These are phyloP conservation scores for Grapholita molesta DNA, from an alignment of 1,140 invertebrate genomes.

Conservation along the genomic window DNA sequence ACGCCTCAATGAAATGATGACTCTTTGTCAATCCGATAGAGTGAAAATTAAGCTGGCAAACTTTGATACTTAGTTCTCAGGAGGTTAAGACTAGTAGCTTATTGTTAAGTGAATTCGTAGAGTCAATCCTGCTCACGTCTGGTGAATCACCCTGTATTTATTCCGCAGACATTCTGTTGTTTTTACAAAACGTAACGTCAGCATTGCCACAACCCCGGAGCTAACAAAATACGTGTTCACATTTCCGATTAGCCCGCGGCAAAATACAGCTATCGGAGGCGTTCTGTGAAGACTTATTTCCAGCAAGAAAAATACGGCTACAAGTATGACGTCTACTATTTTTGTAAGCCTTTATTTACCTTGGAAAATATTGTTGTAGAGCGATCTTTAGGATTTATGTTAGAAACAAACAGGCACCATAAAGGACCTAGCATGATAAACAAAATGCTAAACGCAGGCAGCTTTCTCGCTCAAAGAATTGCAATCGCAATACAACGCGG, in stretches of 20 bases:
- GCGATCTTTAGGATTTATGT: not conserved
- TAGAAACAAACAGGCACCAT: too few species aligned
- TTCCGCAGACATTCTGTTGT: not conserved
- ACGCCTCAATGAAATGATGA: too few species aligned
- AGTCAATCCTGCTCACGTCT: too few species aligned
- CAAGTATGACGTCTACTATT: not conserved
- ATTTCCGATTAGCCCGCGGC: not conserved
- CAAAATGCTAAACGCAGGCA: too few species aligned
- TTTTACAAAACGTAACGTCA: not conserved
- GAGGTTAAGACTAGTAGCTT: too few species aligned
- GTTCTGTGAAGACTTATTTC: slow-evolving; percentile 2
- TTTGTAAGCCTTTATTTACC: not conserved
- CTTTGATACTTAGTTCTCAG: too few species aligned
- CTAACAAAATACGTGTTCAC: slow-evolving; percentile 12
- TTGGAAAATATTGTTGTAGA: not conserved
- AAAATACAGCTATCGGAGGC: slow-evolving; percentile 12
- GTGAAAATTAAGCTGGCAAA: too few species aligned
- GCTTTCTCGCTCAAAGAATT: too few species aligned
- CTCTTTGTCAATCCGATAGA: too few species aligned
- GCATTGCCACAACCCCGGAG: not conserved
- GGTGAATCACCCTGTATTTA: not conserved
- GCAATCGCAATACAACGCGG: too few species aligned
- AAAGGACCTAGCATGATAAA: too few species aligned
- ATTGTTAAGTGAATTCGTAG: too few species aligned
- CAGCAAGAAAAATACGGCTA: slow-evolving; percentile 1